phyloP scores from a whole-genome alignment of 2,113 vertebrate species.

The Donacobius atricapilla region DNA sequence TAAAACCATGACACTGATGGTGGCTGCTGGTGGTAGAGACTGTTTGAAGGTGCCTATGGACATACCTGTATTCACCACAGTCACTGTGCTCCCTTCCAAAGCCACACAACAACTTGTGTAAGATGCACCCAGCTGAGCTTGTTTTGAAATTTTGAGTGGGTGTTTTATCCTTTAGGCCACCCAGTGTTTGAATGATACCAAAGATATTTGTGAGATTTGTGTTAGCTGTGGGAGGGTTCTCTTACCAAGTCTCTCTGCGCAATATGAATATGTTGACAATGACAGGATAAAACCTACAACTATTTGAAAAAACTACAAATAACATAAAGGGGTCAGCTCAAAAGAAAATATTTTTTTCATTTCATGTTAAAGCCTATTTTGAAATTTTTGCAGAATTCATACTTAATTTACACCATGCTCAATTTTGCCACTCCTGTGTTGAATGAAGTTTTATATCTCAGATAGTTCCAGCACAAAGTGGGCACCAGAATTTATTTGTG shows the following conservation, averaged over 20 bases:
- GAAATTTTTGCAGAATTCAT: background rate
- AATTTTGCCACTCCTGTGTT: background rate
- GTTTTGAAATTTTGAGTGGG: background rate
- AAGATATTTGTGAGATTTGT: background rate
- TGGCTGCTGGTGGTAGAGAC: background rate
- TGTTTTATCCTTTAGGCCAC: background rate
- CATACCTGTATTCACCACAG: background rate
- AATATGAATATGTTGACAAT: background rate
- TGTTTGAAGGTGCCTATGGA: background rate
- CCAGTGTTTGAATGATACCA: background rate
- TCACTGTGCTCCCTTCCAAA: background rate
- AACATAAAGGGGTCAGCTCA: background rate
- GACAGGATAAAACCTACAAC: background rate
- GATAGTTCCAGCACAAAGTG: background rate
- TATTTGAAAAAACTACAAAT: background rate
- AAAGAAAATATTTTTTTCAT: background rate
- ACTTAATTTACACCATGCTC: background rate
- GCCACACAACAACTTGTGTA: background rate
- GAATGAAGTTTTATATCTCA: background rate
- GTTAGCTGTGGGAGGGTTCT: background rate
- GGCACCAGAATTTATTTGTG: background rate
- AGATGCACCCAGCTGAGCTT: background rate
- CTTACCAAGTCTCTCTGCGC: background rate
- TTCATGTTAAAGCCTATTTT: background rate
- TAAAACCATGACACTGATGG: background rate